Conservation (phyloP, 2,113 vertebrate genomes). For the Tonatia bakeri region DNA sequence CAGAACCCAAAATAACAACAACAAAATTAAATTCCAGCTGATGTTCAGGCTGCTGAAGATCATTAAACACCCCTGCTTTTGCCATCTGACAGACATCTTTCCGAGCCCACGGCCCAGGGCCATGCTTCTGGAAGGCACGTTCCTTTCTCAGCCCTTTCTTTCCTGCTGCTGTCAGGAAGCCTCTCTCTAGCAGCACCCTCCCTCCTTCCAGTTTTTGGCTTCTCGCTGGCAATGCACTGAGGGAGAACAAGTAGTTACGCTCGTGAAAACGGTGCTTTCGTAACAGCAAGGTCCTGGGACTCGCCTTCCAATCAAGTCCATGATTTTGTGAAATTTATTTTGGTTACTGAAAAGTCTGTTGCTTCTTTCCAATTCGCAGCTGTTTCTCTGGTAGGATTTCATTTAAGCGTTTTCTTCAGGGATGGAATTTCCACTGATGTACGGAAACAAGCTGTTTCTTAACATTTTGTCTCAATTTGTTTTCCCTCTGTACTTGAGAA, state of each 20-base stretch:
- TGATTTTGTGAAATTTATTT: neutral
- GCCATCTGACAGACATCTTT: neutral
- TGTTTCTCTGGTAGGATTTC: neutral
- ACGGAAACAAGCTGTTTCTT: neutral
- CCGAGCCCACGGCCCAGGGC: neutral
- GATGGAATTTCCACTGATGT: neutral
- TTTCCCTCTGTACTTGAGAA: neutral
- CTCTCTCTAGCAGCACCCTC: neutral
- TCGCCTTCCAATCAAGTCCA: neutral
- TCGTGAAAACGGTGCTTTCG: neutral
- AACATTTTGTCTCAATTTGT: neutral
- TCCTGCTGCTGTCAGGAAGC: neutral
- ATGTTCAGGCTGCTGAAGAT: neutral
- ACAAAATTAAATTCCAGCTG: slow-evolving; percentile 12
- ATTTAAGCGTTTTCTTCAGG: neutral
- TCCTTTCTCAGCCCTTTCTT: neutral
- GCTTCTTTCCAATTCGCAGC: neutral
- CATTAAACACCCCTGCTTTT: neutral
- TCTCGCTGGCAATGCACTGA: neutral
- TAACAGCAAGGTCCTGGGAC: neutral
- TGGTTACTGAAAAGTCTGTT: neutral
- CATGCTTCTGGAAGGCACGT: neutral
- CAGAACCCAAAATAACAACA: neutral
- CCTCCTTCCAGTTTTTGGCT: neutral
- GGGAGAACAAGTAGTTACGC: neutral